Evolutionary conservation across 2,888 invertebrate genomes (phyloP), one percentile per base, ranked within the genome.

Genomic region (Caenorhabditis japonica): DNA sequence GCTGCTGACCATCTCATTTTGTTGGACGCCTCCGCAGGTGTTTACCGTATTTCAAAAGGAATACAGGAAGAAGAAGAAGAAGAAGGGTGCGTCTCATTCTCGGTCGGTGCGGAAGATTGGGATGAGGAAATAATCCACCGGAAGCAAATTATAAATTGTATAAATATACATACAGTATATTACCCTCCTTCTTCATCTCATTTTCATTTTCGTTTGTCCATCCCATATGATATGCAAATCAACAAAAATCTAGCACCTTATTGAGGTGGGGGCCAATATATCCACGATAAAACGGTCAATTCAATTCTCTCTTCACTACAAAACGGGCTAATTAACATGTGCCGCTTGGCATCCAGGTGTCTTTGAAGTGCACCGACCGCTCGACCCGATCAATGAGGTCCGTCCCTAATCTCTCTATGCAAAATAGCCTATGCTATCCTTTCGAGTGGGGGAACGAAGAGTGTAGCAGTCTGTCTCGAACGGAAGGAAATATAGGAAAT

Each of bases 271-370:
- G n/a, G n/a, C n/a, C n/a, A n/a, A n/a, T n/a, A n/a, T n/a, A n/a
- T 49, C 30, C 39, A 46, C 46, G 30, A 33, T 52, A 62, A 43
- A 55, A 47, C 38, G 62, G 51, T 59, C 52, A 33, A 30, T 30
- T 55, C 61, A 53, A 23, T 47, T 51, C 51, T 15, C 15, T 13
- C 2, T 25, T 25, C 38, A 13, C 36, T 3, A 39, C 62, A 46
- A 62, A 62, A 62, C 62, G 62, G 62, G 47, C 53, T 62, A 62
- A 62, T 62, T 62, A 62, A 62, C 62, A 62, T 55, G 62, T 52
- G 47, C 53, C 46, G 62, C 39, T 21, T 5, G 33, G 15, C 27
- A 36, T 52, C 27, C 62, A 62, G 62, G 62, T 62, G 62, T 62
- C 62, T 62, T 62, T 62, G 62, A 62, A 53, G 44, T 46, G 17